Evolutionary conservation across 2,113 vertebrate species (phyloP).

Genomic region (Patagioenas fasciata): DNA sequence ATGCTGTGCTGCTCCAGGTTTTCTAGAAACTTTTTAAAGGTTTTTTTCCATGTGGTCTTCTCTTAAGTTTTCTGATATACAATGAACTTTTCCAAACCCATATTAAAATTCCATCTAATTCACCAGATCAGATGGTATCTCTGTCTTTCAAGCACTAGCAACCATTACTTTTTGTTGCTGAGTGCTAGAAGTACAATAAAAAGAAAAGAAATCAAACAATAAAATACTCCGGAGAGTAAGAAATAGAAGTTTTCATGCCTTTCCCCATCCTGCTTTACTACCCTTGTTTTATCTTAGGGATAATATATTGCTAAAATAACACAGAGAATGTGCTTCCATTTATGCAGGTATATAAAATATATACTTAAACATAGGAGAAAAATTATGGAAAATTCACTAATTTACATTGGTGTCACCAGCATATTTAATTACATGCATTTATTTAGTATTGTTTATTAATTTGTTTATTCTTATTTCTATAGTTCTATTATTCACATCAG

Average conservation of each 20-base stretch:
- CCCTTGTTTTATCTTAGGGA: background rate
- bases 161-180: background rate
- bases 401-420: background rate
- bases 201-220: background rate
- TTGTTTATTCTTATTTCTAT: background rate
- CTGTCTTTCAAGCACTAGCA: background rate
- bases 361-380: background rate
- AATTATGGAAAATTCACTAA: background rate
- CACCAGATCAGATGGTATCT: background rate
- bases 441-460: background rate
- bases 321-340: background rate
- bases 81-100: background rate
- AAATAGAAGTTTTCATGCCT: background rate
- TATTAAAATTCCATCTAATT: background rate
- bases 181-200: background rate
- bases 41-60: background rate
- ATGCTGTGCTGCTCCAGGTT: background rate
- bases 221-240: background rate
- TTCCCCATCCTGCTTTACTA: fast-evolving
- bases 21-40: background rate
- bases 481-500: background rate
- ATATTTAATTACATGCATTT: background rate
- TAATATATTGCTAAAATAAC: background rate
- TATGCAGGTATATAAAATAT: fast-evolving
- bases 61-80: background rate